Base-by-base conservation (phyloP, 2,888 invertebrate genomes). In the Protonemura montana region DNA sequence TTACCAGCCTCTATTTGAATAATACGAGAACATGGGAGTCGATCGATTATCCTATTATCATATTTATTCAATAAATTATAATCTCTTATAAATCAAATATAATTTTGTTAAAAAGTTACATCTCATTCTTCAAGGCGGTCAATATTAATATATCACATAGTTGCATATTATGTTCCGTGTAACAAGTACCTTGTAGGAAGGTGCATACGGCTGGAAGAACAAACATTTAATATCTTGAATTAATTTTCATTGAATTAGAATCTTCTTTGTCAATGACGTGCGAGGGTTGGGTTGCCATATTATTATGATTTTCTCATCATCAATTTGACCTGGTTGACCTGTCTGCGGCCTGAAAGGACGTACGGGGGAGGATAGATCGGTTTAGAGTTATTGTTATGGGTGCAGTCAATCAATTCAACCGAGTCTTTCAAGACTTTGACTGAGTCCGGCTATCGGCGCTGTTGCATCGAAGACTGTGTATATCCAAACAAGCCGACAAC, bases 21-120 rank as follows among this genome's bases (percentile, higher is more conserved):
- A 83, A 83, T 83, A 83, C 35, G n/a, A 16, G 35, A 35, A 42
- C 26, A 83, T 26, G 27, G 35, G 78, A 28, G 28, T 78, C 78
- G 21, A 83, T 83, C 42, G 41, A 83, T 83, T 42, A 83, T 41
- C n/a, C 25, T 0, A 83, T 83, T 83, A 41, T 35, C 82, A 83
- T 83, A 83, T 83, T 83, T 42, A 83, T 35, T 83, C 82, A 41
- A 83, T 83, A 83, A 83, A 83, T 83, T 83, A 35, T 41, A 83
- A 83, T 83, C 82, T 83, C 42, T 83, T 83, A 26, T 78, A 78
- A 28, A 78, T 78, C 78, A 78, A 78, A 78, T 78, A 25, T 78
- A 27, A 78, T 78, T 28, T 78, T 78, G 78, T 26, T 78, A 27
- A 78, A 78, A 27, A 25, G 78, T 78, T 78, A 78, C 78, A 78